Evolutionary conservation across 2,888 invertebrate genomes (phyloP), one percentile per base, ranked within the genome.

Genomic region (Nudaria mundana): DNA sequence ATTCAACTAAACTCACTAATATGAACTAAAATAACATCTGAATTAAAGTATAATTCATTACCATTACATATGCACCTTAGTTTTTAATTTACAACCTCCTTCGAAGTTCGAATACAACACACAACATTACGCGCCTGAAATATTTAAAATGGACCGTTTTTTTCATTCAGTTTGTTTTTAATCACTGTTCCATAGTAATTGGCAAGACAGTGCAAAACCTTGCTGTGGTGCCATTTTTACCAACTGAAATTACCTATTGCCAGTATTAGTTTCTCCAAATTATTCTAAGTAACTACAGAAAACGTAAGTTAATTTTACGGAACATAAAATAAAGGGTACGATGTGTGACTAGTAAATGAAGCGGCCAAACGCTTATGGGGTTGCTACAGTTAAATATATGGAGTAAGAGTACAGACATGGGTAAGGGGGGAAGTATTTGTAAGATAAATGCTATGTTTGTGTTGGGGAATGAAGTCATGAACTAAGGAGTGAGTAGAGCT

Each of bases 291-390:
- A 59, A 42, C 44, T 44, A 48, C 35, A 35, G 41, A 45, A 41
- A 40, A 36, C 13, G 44, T 43, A 52, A 48, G 30, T 54, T 63
- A 54, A 61, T 61, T 63, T 61, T 47, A 56, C 63, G 58, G 37
- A 36, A 46, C 52, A 59, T 59, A 52, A 54, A 52, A 41, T 48
- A 59, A 56, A 36, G 50, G 44, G 45, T 54, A 40, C 40, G 15
- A 33, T 40, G 37, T 48, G 37, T 44, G 40, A 48, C 43, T 43
- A 35, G 43, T 45, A 59, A 61, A 62, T 58, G 57, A 56, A 52
- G 42, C 54, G 37, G 48, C 52, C 44, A 37, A 44, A 49, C 25
- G 40, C 50, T 41, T 52, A 54, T 60, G 48, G 61, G 57, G 44
- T 30, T 37, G 42, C 30, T 41, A 37, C 29, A 30, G 38, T 13